Conservation (phyloP, 1,140 invertebrate genomes). For the Drosophila eugracilis region DNA sequence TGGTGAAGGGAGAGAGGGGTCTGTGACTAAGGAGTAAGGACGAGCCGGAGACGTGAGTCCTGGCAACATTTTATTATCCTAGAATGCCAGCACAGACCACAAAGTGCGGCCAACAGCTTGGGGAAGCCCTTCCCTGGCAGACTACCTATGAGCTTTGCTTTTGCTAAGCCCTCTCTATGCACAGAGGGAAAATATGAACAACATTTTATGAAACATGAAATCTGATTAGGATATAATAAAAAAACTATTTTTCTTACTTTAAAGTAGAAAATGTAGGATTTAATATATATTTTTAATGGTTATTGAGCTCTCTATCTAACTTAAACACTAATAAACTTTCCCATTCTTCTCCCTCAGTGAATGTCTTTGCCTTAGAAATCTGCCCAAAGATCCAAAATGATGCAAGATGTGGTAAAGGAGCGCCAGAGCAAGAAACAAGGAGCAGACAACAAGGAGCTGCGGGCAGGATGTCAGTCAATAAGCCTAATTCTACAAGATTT, state of each 20-base stretch:
- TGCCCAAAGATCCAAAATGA: slow-evolving; percentile 6
- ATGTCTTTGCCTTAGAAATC: slow-evolving; percentile 44
- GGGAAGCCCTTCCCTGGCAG: slow-evolving; percentile 32
- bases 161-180: slow-evolving; percentile 9
- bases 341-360: neutral
- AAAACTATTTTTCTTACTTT: too few species aligned
- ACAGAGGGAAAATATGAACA: neutral
- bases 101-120: slow-evolving; percentile 47
- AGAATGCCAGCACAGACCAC: slow-evolving; percentile 42
- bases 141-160: slow-evolving; percentile 33
- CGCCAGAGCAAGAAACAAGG: neutral
- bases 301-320: too few species aligned
- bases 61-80: slow-evolving; percentile 51
- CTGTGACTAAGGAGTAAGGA: neutral
- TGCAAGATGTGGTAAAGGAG: neutral
- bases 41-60: slow-evolving; percentile 2
- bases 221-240: too few species aligned
- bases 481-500: slow-evolving; percentile 52
- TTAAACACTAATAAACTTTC: neutral
- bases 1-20: too few species aligned
- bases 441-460: slow-evolving; percentile 8
- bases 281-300: too few species aligned
- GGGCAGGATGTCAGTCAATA: slow-evolving; percentile 38
- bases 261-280: too few species aligned
- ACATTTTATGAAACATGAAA: neutral